Percentiles rank a stretch among this genome's conserved stretches.
These are phyloP conservation scores for Tiaroga cobitis DNA, from an alignment of 2,797 vertebrate genomes.

Conservation along the genomic window DNA sequence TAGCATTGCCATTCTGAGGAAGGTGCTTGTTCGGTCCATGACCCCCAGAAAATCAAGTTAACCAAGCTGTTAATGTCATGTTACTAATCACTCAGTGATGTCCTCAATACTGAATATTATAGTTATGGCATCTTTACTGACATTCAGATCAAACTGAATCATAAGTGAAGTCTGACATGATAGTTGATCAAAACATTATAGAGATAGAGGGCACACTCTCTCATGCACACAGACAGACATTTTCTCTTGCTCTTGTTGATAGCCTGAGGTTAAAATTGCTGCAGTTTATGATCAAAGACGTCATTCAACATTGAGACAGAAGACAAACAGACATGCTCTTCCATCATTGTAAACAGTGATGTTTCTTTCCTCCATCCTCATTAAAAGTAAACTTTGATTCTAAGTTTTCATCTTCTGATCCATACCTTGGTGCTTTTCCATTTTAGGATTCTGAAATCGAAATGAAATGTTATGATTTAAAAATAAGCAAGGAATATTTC, in stretches of 20 bases:
- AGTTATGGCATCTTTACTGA: background rate
- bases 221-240: background rate
- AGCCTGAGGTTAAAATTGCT: conserved; percentile 25
- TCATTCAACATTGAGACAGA: conserved; percentile 8
- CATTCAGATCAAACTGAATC: conserved; percentile 1
- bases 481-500: background rate
- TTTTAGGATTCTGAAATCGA: background rate
- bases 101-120: background rate
- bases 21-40: background rate
- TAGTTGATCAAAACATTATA: conserved; percentile 7
- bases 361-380: conserved; percentile 2
- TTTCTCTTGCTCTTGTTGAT: conserved; percentile 14
- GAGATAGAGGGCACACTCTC: background rate
- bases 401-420: background rate
- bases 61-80: background rate
- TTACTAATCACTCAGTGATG: background rate
- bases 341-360: background rate
- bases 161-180: background rate
- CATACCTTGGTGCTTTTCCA: background rate
- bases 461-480: background rate
- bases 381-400: conserved; percentile 10
- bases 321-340: conserved; percentile 7
- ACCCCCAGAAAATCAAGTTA: background rate
- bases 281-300: conserved; percentile 24
- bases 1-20: background rate